phyloP scores from a whole-genome alignment of 2,113 vertebrate genomes.

The Protobothrops mucrosquamatus region DNA sequence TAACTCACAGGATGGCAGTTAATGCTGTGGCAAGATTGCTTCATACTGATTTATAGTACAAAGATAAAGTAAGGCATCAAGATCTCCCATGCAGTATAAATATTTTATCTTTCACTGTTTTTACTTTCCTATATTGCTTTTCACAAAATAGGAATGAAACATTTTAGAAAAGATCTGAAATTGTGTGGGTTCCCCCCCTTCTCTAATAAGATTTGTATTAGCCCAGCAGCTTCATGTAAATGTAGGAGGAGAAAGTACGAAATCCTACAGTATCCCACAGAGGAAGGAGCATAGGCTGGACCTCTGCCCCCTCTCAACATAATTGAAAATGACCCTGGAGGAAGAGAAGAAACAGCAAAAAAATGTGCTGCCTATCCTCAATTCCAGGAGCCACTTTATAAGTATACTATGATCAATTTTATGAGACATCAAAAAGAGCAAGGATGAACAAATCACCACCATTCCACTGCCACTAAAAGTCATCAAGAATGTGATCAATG shows the following conservation, averaged over 20 bases:
- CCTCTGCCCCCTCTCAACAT: background rate
- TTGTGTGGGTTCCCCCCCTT: background rate
- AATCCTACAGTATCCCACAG: background rate
- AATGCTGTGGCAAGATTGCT: constrained; percentile 12
- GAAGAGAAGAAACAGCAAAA: background rate
- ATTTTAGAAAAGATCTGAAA: constrained; percentile 16
- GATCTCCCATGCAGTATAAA: constrained; percentile 28
- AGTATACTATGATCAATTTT: background rate
- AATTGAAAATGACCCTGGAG: background rate
- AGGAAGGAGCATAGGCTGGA: background rate
- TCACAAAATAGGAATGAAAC: constrained; percentile 3
- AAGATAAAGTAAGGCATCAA: constrained; percentile 34
- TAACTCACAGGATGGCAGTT: constrained; percentile 15
- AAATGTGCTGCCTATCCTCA: background rate
- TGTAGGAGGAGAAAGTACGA: background rate
- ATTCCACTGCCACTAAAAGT: background rate
- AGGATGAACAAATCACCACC: background rate
- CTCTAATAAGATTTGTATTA: background rate
- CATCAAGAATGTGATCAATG: background rate
- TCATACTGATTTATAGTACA: constrained; percentile 4
- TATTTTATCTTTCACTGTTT: constrained; percentile 34
- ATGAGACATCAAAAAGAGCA: background rate
- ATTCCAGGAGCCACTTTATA: background rate
- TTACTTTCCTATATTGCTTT: constrained; percentile 29
- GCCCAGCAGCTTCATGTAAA: background rate